Conservation (phyloP, 1,140 invertebrate genomes). For the Acromyrmex echinatior region DNA sequence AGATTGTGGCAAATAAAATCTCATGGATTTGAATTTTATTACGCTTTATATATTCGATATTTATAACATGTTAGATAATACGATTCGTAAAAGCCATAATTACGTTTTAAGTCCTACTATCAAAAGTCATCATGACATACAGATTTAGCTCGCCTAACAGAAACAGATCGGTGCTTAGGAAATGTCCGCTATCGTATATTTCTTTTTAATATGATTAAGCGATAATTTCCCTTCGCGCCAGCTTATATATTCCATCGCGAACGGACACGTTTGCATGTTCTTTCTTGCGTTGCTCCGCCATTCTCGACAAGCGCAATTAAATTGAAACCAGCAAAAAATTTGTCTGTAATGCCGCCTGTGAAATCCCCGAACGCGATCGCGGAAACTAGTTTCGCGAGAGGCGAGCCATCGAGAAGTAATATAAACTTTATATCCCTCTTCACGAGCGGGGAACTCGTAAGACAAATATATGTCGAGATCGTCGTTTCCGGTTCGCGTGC, state of each 20-base stretch:
- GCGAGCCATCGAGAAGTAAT: constrained; percentile 62
- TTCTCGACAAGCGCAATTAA: constrained; percentile 44
- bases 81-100: constrained; percentile 28
- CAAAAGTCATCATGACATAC: not conserved
- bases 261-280: not conserved
- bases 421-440: constrained; percentile 70
- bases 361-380: constrained; percentile 61
- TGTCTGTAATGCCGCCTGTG: constrained; percentile 49
- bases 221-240: not conserved
- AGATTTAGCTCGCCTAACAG: not conserved
- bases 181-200: not conserved
- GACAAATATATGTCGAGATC: constrained; percentile 69
- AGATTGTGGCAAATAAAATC: not conserved
- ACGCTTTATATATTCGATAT: constrained; percentile 12
- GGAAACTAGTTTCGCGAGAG: constrained; percentile 53
- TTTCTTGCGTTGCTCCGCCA: not conserved
- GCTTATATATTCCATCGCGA: not conserved
- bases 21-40: constrained; percentile 14
- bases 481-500: constrained; percentile 56
- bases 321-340: constrained; percentile 51
- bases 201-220: constrained; percentile 3
- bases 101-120: not conserved
- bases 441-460: constrained; percentile 66
- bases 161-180: not conserved
- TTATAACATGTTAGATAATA: constrained; percentile 5